Evolutionary conservation across 2,797 vertebrate species (phyloP).

Genomic region (Centropyge bicolor): DNA sequence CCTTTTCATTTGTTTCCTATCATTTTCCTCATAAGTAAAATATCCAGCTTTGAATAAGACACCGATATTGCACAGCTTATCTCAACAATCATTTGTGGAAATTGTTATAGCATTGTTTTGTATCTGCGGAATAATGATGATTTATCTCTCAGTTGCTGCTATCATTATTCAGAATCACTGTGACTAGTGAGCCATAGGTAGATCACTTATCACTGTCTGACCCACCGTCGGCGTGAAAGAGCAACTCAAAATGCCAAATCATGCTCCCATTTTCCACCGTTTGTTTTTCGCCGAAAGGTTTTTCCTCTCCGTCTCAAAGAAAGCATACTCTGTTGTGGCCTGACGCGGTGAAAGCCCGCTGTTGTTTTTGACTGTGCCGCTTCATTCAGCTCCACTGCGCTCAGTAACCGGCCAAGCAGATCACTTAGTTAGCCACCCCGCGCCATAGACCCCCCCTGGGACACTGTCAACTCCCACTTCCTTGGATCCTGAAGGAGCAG

Average conservation of each 20-base stretch:
- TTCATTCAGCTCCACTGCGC: conserved; percentile 56
- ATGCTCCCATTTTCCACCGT: conserved; percentile 42
- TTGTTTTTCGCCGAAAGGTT: conserved; percentile 28
- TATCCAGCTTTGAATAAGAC: not conserved
- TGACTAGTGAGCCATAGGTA: conserved; percentile 53
- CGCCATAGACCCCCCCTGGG: conserved; percentile 65
- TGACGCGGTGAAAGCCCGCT: conserved; percentile 42
- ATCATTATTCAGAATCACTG: conserved; percentile 57
- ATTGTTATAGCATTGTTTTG: conserved; percentile 18
- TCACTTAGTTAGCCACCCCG: conserved; percentile 61
- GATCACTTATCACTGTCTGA: conserved; percentile 74
- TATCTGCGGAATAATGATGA: conserved; percentile 33
- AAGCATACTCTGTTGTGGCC: conserved; percentile 30
- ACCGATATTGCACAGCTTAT: not conserved
- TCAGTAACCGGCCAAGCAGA: conserved; percentile 48
- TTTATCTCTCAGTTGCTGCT: conserved; percentile 44
- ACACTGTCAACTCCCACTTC: conserved; percentile 57
- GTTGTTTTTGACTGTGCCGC: conserved; percentile 44
- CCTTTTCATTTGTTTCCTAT: not conserved
- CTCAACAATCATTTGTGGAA: not conserved
- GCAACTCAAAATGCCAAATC: conserved; percentile 69
- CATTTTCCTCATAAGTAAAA: not conserved
- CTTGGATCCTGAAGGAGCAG: conserved; percentile 41
- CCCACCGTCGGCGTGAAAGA: conserved; percentile 60
- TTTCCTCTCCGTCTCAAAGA: conserved; percentile 37